Percentiles rank a stretch among this genome's conserved stretches.
These are phyloP conservation scores for Galemys pyrenaicus DNA, from an alignment of 2,113 vertebrate species.

Conservation along the genomic window DNA sequence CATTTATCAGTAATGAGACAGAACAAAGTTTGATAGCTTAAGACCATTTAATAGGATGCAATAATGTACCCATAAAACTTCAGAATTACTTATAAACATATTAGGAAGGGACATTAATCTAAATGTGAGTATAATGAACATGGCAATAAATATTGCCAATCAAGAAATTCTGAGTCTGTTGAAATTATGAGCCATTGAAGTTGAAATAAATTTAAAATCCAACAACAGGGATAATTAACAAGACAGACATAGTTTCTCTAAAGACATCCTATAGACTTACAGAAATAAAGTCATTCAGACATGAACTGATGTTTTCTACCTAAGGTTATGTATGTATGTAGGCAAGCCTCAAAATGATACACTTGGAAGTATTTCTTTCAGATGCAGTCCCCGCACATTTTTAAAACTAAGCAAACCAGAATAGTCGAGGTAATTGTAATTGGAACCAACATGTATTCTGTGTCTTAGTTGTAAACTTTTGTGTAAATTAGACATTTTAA, in stretches of 20 bases:
- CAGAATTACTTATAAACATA: conserved; percentile 27
- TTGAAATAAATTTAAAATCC: conserved; percentile 28
- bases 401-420: not conserved
- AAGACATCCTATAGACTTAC: not conserved
- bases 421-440: not conserved
- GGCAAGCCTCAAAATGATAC: not conserved
- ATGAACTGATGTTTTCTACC: not conserved
- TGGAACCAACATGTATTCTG: not conserved
- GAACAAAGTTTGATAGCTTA: conserved; percentile 4
- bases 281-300: not conserved
- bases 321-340: not conserved
- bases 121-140: conserved; percentile 51
- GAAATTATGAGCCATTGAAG: not conserved
- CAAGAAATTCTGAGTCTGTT: conserved; percentile 26
- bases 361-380: not conserved
- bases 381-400: not conserved
- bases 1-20: conserved; percentile 58
- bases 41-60: conserved; percentile 9
- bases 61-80: conserved; percentile 36
- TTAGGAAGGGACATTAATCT: conserved; percentile 56
- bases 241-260: not conserved
- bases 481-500: not conserved
- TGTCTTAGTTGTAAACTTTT: not conserved
- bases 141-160: conserved; percentile 59
- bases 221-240: not conserved